Evolutionary conservation across 2,797 vertebrate species (phyloP).

Genomic region (Sylvilagus floridanus): DNA sequence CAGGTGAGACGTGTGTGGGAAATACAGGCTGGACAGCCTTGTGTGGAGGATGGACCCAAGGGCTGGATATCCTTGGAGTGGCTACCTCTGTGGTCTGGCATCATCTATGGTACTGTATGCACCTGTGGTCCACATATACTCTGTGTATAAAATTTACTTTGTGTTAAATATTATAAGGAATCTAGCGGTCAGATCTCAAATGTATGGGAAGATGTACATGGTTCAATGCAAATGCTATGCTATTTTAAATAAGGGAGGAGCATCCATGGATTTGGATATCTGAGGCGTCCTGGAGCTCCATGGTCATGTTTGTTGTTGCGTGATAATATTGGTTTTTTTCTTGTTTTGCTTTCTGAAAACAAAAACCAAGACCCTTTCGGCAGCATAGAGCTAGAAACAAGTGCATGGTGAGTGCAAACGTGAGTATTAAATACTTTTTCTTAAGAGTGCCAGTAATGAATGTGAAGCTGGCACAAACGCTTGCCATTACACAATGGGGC

Average conservation of each 20-base stretch:
- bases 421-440: neutral
- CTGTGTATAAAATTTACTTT: neutral
- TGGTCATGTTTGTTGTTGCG: neutral
- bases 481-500: neutral
- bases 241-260: neutral
- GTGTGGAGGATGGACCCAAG: neutral
- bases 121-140: neutral
- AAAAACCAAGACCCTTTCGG: neutral
- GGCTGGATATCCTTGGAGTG: neutral
- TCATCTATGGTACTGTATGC: neutral
- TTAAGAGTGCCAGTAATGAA: constrained; percentile 10
- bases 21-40: neutral
- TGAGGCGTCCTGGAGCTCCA: too few relatives aligned
- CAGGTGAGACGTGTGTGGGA: neutral
- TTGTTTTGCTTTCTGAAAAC: neutral
- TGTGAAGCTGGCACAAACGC: neutral
- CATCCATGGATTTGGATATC: neutral
- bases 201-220: too few relatives aligned
- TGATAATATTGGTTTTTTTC: neutral
- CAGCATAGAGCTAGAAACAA: neutral
- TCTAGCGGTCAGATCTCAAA: neutral
- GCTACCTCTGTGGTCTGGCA: neutral
- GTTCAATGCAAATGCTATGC: neutral
- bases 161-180: too few relatives aligned
- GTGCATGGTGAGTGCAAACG: neutral